Conservation (phyloP, 2,888 invertebrate species). For the Andrena trimmerana region DNA sequence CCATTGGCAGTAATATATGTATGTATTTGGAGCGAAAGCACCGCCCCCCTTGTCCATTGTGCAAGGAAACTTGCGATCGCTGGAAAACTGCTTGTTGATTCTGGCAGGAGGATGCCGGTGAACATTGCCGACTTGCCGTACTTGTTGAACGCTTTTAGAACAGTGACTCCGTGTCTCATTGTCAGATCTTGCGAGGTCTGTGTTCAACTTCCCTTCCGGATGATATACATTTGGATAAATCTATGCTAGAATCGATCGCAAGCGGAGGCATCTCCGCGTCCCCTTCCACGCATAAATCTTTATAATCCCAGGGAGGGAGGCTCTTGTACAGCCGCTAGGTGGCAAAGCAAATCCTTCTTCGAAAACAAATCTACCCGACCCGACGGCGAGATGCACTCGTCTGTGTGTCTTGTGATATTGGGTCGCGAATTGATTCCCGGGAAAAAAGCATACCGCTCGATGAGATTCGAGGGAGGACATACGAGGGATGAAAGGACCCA, state of each 20-base stretch:
- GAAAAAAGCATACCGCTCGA: neutral
- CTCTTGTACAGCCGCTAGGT: neutral
- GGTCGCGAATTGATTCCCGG: slow-evolving; percentile 15
- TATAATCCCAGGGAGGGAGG: neutral
- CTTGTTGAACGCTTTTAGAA: no score
- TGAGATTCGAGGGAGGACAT: no score
- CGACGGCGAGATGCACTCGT: neutral
- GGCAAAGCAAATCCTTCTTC: slow-evolving; percentile 1
- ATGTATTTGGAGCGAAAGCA: neutral
- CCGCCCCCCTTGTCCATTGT: no score
- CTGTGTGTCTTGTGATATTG: neutral
- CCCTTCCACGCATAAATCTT: neutral
- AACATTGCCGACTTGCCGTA: no score
- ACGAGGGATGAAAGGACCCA: no score
- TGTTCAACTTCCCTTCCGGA: no score
- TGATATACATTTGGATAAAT: no score
- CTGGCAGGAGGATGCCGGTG: neutral
- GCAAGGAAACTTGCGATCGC: no score
- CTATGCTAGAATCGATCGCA: no score
- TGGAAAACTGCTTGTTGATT: slow-evolving; percentile 1
- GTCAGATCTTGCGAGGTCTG: no score
- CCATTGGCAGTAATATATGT: neutral
- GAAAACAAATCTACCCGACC: slow-evolving; percentile 15
- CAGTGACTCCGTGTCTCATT: no score
- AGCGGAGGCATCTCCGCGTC: neutral